Conservation (phyloP, 2,797 vertebrate species). For the Diplodus puntazzo region DNA sequence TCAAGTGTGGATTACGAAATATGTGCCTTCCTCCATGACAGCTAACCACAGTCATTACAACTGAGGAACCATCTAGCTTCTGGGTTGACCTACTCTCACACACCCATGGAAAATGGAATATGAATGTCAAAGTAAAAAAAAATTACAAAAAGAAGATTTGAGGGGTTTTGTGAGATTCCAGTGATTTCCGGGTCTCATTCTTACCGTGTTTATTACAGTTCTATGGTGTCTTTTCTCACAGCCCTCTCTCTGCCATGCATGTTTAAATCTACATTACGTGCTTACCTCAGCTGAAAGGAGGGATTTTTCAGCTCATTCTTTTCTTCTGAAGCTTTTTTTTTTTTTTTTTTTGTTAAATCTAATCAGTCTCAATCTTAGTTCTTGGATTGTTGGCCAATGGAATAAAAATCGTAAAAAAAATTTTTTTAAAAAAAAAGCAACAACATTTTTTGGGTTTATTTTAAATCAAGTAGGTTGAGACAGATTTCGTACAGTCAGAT, state of each 20-base stretch:
- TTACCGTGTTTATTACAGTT: constrained; percentile 38
- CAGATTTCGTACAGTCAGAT: not conserved
- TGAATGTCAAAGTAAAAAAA: constrained; percentile 46
- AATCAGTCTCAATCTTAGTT: constrained; percentile 43
- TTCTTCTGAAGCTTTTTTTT: no score
- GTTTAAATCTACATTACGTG: constrained; percentile 54
- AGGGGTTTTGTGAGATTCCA: constrained; percentile 39
- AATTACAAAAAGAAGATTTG: constrained; percentile 9
- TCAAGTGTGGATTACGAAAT: constrained; percentile 59
- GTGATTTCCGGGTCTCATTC: constrained; percentile 41
- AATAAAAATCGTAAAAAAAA: constrained; percentile 13
- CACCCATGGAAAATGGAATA: constrained; percentile 29
- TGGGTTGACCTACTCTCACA: constrained; percentile 43
- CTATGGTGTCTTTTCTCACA: constrained; percentile 20
- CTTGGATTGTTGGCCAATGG: constrained; percentile 1
- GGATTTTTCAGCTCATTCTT: constrained; percentile 23
- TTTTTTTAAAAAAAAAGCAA: no score
- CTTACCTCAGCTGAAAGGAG: constrained; percentile 32
- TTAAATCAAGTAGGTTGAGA: not conserved
- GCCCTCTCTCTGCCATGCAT: constrained; percentile 25
- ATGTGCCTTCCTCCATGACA: constrained; percentile 47
- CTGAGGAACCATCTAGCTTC: constrained; percentile 31
- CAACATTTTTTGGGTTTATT: not conserved
- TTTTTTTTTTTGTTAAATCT: constrained; percentile 32
- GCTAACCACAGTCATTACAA: constrained; percentile 60